A percentile compares a stretch with the other conserved stretches of the same genome.
These are phyloP conservation scores for Nemotelus nigrinus DNA, from an alignment of 2,888 invertebrate species.

Conservation along the genomic window DNA sequence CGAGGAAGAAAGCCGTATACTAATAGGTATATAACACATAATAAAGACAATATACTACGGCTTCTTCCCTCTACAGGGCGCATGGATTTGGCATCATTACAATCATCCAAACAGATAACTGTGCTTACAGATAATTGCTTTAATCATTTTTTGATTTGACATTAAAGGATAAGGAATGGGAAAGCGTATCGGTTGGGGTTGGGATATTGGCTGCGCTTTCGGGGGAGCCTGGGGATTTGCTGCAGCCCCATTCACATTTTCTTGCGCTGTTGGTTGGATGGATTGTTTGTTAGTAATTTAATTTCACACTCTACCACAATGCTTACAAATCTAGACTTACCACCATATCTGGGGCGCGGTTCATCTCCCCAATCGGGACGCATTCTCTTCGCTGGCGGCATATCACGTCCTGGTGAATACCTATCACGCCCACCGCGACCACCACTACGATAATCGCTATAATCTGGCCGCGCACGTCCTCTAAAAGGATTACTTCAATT, in stretches of 20 bases:
- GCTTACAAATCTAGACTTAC: conserved; percentile 52
- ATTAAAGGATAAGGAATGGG: conserved; percentile 26
- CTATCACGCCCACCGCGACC: conserved; percentile 76
- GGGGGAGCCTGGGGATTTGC: neutral
- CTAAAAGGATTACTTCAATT: conserved; percentile 65
- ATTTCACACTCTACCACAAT: too few species aligned
- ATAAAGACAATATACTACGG: too few species aligned
- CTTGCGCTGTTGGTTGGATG: conserved; percentile 9
- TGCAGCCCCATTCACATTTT: neutral
- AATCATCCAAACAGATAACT: too few species aligned
- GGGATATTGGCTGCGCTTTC: neutral
- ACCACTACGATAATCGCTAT: conserved; percentile 78
- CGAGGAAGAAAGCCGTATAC: too few species aligned
- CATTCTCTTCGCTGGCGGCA: conserved; percentile 81
- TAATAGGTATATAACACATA: too few species aligned
- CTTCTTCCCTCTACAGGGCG: too few species aligned
- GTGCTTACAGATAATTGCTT: conserved; percentile 21
- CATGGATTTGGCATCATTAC: too few species aligned
- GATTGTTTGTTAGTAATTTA: too few species aligned
- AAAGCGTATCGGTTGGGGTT: conserved; percentile 6
- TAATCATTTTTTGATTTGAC: conserved; percentile 26
- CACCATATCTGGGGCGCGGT: conserved; percentile 65
- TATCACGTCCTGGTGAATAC: conserved; percentile 80
- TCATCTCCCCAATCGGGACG: conserved; percentile 76
- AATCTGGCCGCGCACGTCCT: conserved; percentile 78